Percentiles rank a stretch among this genome's conserved stretches.
Evolutionary conservation across 2,888 invertebrate species (phyloP).

Genomic region (Sialis lutaria): DNA sequence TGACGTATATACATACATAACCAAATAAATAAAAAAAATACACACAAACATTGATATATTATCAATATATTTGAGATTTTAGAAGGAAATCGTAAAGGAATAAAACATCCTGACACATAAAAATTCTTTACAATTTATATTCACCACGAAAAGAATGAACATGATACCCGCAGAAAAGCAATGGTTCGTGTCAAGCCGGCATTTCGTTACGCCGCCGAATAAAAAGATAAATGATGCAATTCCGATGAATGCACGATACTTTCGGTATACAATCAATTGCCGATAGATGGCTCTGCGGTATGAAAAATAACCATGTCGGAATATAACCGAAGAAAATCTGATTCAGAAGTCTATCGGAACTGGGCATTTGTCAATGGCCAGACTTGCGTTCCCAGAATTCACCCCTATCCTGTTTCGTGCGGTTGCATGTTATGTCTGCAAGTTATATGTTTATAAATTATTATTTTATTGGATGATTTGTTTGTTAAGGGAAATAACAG

Average conservation of each 20-base stretch:
- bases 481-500: too few species aligned
- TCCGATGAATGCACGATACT: slow-evolving; percentile 3
- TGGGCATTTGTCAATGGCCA: background rate
- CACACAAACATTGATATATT: too few species aligned
- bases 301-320: background rate
- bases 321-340: background rate
- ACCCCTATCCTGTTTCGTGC: too few species aligned
- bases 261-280: background rate
- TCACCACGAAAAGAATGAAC: background rate
- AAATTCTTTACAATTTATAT: too few species aligned
- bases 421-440: too few species aligned
- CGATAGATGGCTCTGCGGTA: background rate
- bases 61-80: too few species aligned
- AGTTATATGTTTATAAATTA: too few species aligned
- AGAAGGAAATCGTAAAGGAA: too few species aligned
- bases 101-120: too few species aligned
- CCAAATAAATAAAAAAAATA: too few species aligned
- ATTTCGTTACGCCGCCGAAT: slow-evolving; percentile 1
- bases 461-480: too few species aligned
- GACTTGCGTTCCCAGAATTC: background rate
- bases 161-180: slow-evolving; percentile 1
- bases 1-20: too few species aligned
- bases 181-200: slow-evolving; percentile 4
- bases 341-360: background rate
- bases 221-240: slow-evolving; percentile 6